Conservation (phyloP, 37 sponge, comb jelly and placozoan species). For the Chondrosia reniformis region DNA sequence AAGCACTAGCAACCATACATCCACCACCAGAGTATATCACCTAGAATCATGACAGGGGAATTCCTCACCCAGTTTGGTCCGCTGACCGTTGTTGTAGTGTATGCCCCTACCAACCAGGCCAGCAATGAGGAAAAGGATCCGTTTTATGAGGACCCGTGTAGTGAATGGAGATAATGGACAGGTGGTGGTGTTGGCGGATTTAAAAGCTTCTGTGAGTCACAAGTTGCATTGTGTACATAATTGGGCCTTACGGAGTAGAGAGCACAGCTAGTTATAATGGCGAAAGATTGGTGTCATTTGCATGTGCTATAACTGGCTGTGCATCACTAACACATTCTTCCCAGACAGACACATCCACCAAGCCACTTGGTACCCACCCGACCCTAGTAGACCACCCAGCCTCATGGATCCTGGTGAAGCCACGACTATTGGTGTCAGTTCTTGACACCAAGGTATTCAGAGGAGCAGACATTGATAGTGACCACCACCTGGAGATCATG, state of each 20-base stretch:
- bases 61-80: conserved; percentile 8
- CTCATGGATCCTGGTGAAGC: conserved; percentile 16
- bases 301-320: conserved; percentile 16
- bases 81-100: not conserved
- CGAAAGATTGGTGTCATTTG: conserved; percentile 6
- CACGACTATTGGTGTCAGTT: not conserved
- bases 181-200: conserved; percentile 5
- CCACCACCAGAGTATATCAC: conserved; percentile 12
- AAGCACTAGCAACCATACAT: not conserved
- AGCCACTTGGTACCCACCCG: conserved; percentile 1
- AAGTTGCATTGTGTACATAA: not conserved
- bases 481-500: not conserved
- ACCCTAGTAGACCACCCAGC: conserved; percentile 2
- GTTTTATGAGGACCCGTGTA: conserved; percentile 11
- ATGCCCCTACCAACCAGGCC: conserved; percentile 19
- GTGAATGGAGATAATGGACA: not conserved
- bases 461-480: conserved; percentile 14
- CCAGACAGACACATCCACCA: conserved; percentile 9
- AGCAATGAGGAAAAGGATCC: conserved; percentile 1
- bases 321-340: conserved; percentile 5
- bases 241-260: conserved; percentile 9
- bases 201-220: conserved; percentile 12
- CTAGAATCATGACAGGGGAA: conserved; percentile 11
- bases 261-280: conserved; percentile 5
- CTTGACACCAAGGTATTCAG: conserved; percentile 1